Conservation (phyloP, 2,888 invertebrate genomes). For the Spodoptera picta region DNA sequence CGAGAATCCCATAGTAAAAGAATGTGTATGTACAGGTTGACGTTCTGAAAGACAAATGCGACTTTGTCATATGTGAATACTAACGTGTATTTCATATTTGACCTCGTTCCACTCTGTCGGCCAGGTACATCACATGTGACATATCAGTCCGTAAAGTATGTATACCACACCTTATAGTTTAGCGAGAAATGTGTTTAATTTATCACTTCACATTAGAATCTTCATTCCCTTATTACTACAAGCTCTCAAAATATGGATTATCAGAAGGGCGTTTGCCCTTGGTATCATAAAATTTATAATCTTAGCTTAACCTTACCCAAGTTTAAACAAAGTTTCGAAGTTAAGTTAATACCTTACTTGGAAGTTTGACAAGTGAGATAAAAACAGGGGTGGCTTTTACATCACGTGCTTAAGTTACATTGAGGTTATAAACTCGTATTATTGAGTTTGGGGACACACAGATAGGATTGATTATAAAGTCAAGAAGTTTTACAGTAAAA, state of each 20-base stretch:
- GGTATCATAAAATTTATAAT: constrained; percentile 47
- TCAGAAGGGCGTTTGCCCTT: constrained; percentile 18
- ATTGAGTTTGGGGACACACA: constrained; percentile 14
- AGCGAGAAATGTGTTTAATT: too few relatives aligned
- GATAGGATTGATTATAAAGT: too few relatives aligned
- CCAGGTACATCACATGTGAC: constrained; percentile 25
- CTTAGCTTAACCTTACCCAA: constrained; percentile 44
- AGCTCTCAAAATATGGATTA: constrained; percentile 10
- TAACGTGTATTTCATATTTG: constrained; percentile 4
- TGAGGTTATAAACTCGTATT: constrained; percentile 26
- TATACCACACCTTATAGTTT: too few relatives aligned
- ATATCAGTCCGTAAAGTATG: constrained; percentile 5
- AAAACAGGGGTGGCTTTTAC: constrained; percentile 36
- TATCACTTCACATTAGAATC: too few relatives aligned
- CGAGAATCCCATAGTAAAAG: constrained; percentile 39
- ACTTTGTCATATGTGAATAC: constrained; percentile 17
- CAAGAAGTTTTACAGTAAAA: too few relatives aligned
- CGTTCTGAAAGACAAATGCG: constrained; percentile 4
- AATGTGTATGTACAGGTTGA: neutral
- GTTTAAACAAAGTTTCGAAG: constrained; percentile 41
- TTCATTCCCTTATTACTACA: neutral
- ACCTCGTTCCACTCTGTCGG: neutral
- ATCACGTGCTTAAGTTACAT: constrained; percentile 29
- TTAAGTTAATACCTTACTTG: constrained; percentile 44
- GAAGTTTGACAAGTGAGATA: constrained; percentile 44